phyloP scores from a whole-genome alignment of 2,888 invertebrate species.

The Nomada lathburiana region DNA sequence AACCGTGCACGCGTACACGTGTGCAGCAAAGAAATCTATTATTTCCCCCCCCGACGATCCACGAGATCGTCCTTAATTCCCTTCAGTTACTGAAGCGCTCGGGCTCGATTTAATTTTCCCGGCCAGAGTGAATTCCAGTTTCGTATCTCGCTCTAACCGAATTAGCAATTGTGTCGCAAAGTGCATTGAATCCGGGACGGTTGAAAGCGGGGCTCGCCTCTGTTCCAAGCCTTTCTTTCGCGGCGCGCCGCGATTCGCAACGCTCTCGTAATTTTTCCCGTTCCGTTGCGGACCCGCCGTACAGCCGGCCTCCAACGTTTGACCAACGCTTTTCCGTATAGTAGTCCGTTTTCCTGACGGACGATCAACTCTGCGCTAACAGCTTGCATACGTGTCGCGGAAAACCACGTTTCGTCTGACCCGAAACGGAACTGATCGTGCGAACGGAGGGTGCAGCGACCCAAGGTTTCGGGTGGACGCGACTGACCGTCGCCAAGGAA shows the following conservation, averaged over 20 bases:
- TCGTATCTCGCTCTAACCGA: slow-evolving; percentile 16
- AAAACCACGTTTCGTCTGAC: not conserved
- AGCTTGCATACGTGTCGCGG: not conserved
- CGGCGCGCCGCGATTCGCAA: not conserved
- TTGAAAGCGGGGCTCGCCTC: not conserved
- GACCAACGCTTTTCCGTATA: not conserved
- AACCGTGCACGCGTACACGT: not conserved
- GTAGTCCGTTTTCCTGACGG: too few species aligned
- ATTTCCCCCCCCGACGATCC: not conserved
- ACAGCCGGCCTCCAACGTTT: not conserved
- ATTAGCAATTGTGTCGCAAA: slow-evolving; percentile 23
- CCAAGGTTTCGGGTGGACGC: too few species aligned
- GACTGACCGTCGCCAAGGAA: too few species aligned
- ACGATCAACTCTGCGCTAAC: not conserved
- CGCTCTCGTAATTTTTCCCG: slow-evolving; percentile 10
- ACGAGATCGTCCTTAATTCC: slow-evolving; percentile 15
- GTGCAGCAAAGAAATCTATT: not conserved
- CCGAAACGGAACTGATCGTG: too few species aligned
- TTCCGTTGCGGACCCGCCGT: not conserved
- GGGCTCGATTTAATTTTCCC: slow-evolving; percentile 13
- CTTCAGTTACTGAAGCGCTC: slow-evolving; percentile 19
- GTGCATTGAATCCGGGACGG: slow-evolving; percentile 15
- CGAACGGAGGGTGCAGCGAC: too few species aligned
- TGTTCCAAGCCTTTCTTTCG: not conserved
- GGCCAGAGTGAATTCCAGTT: slow-evolving; percentile 18